Conservation (phyloP, 2,888 invertebrate species). For the Anodontia alba region DNA sequence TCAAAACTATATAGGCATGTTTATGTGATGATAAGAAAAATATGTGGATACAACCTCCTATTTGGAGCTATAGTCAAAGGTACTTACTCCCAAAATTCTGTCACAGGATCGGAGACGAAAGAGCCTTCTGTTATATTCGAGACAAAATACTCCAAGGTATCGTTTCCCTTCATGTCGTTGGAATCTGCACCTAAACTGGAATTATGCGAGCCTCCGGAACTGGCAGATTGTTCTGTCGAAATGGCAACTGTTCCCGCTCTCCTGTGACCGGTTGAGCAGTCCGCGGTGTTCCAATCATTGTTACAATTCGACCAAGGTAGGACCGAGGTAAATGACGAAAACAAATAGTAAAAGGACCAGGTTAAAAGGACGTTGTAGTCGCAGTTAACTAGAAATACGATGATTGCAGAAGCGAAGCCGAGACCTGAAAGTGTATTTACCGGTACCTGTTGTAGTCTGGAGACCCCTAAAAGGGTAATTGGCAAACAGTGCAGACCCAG, state of each 20-base stretch:
- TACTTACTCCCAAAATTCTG: conserved; percentile 87
- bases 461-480: too few species aligned
- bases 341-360: conserved; percentile 92
- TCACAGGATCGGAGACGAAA: conserved; percentile 48
- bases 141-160: not conserved
- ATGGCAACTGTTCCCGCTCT: not conserved
- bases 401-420: conserved; percentile 84
- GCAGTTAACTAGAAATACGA: conserved; percentile 83
- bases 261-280: conserved; percentile 58
- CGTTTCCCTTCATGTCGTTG: not conserved
- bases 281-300: conserved; percentile 92
- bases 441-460: too few species aligned
- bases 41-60: too few species aligned
- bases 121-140: not conserved
- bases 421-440: conserved; percentile 87
- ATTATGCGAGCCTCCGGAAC: too few species aligned
- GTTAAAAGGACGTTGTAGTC: conserved; percentile 91
- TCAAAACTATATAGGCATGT: too few species aligned
- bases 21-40: too few species aligned
- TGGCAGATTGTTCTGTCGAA: not conserved
- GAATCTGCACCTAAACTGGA: not conserved
- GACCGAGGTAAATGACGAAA: conserved; percentile 87
- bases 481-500: too few species aligned
- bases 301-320: conserved; percentile 92
- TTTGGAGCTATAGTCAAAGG: not conserved